phyloP scores from a whole-genome alignment of 2,888 invertebrate genomes.

The Drosophila nr. fundita region DNA sequence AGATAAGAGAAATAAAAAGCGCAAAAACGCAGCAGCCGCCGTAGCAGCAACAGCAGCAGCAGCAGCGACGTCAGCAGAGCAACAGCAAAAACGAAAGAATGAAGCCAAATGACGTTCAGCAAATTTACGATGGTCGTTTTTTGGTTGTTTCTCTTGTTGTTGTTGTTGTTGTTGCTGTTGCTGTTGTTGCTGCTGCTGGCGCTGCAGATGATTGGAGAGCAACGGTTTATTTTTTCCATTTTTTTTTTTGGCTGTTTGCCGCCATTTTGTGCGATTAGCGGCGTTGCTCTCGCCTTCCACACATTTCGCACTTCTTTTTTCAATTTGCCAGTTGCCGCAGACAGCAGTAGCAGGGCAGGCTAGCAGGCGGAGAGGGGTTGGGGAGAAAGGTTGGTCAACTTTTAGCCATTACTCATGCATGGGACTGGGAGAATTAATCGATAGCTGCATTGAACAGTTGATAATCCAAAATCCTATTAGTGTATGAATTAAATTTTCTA shows the following conservation, averaged over 20 bases:
- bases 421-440: conserved; percentile 37
- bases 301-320: conserved; percentile 28
- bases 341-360: conserved; percentile 8
- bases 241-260: conserved; percentile 50
- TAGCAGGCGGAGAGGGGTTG: too few species aligned
- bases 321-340: conserved; percentile 56
- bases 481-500: conserved; percentile 5
- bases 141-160: conserved; percentile 5
- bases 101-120: conserved; percentile 52
- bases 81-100: conserved; percentile 11
- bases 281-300: conserved; percentile 36
- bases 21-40: conserved; percentile 22
- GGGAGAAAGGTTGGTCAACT: background rate
- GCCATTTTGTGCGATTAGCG: conserved; percentile 78
- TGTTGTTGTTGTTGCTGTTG: conserved; percentile 7
- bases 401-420: conserved; percentile 34
- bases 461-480: conserved; percentile 46
- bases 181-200: conserved; percentile 18
- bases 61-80: conserved; percentile 41
- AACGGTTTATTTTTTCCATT: conserved; percentile 16
- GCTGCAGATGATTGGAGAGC: conserved; percentile 29
- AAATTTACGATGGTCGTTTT: conserved; percentile 56
- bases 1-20: conserved; percentile 22
- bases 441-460: conserved; percentile 31
- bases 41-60: conserved; percentile 6